Base-by-base conservation (phyloP, 1,140 invertebrate species). In the Stegodyphus mimosarum region DNA sequence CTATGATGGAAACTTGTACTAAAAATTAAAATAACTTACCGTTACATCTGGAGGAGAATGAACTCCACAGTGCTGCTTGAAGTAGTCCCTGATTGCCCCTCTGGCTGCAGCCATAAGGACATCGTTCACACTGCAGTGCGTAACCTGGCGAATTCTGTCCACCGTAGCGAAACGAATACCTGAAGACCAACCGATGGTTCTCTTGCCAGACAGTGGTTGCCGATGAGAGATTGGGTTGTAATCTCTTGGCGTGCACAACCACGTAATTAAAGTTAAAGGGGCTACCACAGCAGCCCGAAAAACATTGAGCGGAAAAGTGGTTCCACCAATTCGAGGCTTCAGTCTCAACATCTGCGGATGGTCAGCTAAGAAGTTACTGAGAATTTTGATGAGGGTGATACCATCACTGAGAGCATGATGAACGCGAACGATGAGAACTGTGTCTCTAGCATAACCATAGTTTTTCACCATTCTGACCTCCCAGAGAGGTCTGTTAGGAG, bases 391-490 rank as follows among this genome's bases (percentile, higher is more conserved):
- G 52, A 93, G 88, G 6, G 92, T 91, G 73, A 92, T 90, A 9
- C 93, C 93, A 88, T 93, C 93, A 0, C 92, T 91, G 10, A 93
- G 85, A 83, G 92, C 91, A 50, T 92, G 92, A 89, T 93, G 93
- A 9, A 92, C 90, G 4, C 93, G 89, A 17, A 93, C 88, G 48
- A 93, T 89, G 6, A 93, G 90, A 5, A 92, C 89, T 0, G 92
- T 92, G 83, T 92, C 92, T 70, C 89, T 87, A 10, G 90, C 89
- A 13, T 89, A 87, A 6, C 91, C 92, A 86, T 90, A 91, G 76
- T 91, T 90, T 13, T 89, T 88, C 11, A 93, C 86, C 6, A 93
- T 90, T 51, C 88, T 78, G 5, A 93, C 89, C 87, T 93, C 92
- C 93, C 93, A 93, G 1, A 92, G 89, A 0, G 93, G 92, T 83